These are phyloP conservation scores for Atrichornis clamosus DNA, from an alignment of 2,113 vertebrate species.

Conservation along the genomic window DNA sequence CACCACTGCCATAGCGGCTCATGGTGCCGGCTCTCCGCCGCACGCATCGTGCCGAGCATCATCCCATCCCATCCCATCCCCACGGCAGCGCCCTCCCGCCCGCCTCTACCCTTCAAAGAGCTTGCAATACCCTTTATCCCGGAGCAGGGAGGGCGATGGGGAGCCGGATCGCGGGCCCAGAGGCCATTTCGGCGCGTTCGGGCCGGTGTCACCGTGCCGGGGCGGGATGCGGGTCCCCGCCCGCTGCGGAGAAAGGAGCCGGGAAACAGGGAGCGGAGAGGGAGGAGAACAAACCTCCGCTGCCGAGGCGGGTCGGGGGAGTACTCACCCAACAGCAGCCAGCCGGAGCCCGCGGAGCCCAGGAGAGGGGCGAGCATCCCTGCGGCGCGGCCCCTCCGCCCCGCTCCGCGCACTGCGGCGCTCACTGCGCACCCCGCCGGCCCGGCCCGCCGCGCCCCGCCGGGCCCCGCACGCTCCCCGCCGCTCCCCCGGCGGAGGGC, in stretches of 20 bases:
- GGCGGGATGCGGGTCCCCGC: background rate
- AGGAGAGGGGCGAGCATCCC: slow-evolving; percentile 78
- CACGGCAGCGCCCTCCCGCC: background rate
- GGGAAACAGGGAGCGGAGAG: background rate
- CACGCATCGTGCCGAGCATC: background rate
- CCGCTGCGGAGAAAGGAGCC: background rate
- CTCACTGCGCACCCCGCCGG: slow-evolving; percentile 15
- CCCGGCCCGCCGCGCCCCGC: background rate
- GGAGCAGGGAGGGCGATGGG: background rate
- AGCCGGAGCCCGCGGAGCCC: slow-evolving; percentile 73
- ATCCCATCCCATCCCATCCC: background rate
- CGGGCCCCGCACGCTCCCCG: background rate
- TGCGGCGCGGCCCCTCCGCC: slow-evolving; percentile 27
- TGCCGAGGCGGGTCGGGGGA: no score
- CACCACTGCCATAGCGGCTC: background rate
- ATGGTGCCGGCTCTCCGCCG: background rate
- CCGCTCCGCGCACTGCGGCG: slow-evolving; percentile 14
- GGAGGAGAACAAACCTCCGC: background rate
- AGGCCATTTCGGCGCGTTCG: background rate
- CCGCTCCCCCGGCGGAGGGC: background rate
- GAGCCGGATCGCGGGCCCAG: background rate
- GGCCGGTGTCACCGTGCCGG: background rate
- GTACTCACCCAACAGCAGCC: slow-evolving; percentile 75
- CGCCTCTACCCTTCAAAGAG: background rate
- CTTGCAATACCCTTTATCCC: background rate